Conservation (phyloP, 1,140 invertebrate genomes). For the Myzus persicae region DNA sequence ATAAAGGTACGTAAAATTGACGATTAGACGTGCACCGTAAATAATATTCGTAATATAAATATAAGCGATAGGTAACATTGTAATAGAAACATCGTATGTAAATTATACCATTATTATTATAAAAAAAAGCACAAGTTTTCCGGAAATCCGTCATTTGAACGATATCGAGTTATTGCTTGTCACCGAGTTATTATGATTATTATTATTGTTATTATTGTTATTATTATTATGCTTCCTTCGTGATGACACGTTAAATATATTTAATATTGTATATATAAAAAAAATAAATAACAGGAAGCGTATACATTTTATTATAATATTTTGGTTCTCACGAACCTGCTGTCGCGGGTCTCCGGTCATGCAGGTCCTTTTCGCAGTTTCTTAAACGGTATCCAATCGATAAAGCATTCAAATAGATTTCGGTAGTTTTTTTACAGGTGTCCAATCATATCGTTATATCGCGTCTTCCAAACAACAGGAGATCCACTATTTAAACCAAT, state of each 20-base stretch:
- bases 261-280: neutral
- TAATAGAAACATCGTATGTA: neutral
- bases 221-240: neutral
- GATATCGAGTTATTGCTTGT: constrained; percentile 24
- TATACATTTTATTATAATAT: neutral
- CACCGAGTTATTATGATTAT: neutral
- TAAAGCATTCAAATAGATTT: neutral
- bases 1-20: constrained; percentile 19
- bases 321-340: constrained; percentile 16
- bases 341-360: neutral
- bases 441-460: neutral
- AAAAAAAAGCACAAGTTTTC: neutral
- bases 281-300: constrained; percentile 24
- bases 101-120: neutral
- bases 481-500: neutral
- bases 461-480: neutral
- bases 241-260: neutral
- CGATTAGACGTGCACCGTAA: constrained; percentile 30
- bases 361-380: constrained; percentile 25
- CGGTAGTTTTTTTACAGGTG: neutral
- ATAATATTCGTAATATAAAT: constrained; percentile 8
- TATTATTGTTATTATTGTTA: constrained; percentile 17
- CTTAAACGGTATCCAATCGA: neutral
- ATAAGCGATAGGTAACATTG: neutral
- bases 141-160: constrained; percentile 45